Evolutionary conservation across 2,888 invertebrate genomes (phyloP).

Genomic region (Abrostola tripartita): DNA sequence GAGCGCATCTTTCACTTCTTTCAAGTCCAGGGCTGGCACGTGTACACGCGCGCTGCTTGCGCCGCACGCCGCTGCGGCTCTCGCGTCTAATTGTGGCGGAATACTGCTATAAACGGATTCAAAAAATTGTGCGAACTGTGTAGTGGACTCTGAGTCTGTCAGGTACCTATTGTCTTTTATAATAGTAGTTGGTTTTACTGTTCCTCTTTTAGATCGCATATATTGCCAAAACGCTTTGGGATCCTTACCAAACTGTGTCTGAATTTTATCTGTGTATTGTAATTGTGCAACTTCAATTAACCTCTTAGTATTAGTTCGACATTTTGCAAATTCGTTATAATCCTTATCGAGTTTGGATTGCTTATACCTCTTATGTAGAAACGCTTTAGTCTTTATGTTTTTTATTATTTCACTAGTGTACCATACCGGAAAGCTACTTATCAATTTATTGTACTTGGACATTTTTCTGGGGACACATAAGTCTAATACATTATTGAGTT

Average conservation of each 20-base stretch:
- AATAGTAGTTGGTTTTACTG: slow-evolving; percentile 1
- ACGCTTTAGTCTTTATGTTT: background rate
- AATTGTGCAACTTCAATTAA: too few relatives aligned
- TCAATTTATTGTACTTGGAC: background rate
- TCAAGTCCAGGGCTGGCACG: too few relatives aligned
- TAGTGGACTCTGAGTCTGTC: too few relatives aligned
- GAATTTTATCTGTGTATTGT: too few relatives aligned
- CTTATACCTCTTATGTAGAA: slow-evolving; percentile 1
- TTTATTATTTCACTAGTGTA: slow-evolving; percentile 7
- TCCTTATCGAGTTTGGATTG: background rate
- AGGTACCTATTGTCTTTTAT: background rate
- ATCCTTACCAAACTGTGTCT: too few relatives aligned
- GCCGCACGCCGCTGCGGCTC: too few relatives aligned
- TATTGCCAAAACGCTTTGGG: too few relatives aligned
- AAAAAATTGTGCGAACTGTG: too few relatives aligned
- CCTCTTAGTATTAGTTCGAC: slow-evolving; percentile 8
- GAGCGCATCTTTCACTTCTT: too few relatives aligned
- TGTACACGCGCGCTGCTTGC: too few relatives aligned
- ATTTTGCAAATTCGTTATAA: background rate
- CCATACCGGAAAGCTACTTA: slow-evolving; percentile 5
- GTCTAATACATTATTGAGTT: background rate
- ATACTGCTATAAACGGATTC: too few relatives aligned
- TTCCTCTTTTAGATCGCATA: background rate
- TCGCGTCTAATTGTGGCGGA: too few relatives aligned
- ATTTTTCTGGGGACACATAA: slow-evolving; percentile 7